These are phyloP conservation scores for Trichomycterus rosablanca DNA, from an alignment of 2,113 vertebrate species.

Conservation along the genomic window DNA sequence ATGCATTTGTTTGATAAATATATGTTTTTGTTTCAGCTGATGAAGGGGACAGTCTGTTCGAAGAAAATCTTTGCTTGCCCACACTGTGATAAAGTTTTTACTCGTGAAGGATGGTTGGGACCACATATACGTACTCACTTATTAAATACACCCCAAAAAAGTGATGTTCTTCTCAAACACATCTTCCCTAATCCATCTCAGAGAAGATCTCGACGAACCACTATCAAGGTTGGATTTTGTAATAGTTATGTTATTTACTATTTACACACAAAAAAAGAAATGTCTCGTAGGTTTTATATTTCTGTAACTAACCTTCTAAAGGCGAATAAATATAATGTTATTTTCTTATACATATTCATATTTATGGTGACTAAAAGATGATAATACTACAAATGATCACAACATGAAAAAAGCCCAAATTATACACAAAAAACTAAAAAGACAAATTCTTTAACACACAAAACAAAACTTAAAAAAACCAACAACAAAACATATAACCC, in stretches of 20 bases:
- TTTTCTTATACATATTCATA: too few species aligned
- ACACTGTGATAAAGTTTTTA: conserved; percentile 28
- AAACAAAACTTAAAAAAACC: too few species aligned
- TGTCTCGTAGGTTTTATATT: too few species aligned
- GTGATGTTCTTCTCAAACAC: background rate
- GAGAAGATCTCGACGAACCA: background rate
- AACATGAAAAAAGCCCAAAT: too few species aligned
- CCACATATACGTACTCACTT: conserved; percentile 25
- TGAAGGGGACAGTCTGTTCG: background rate
- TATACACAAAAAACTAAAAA: too few species aligned
- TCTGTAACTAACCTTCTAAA: too few species aligned
- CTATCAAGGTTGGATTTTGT: conserved; percentile 11
- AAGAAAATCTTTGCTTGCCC: conserved; percentile 34
- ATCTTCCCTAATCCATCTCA: background rate
- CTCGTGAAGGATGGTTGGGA: conserved; percentile 28
- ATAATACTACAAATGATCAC: too few species aligned
- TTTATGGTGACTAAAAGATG: too few species aligned
- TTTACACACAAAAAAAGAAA: too few species aligned
- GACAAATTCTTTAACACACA: too few species aligned
- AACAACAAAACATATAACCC: too few species aligned
- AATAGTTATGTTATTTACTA: background rate
- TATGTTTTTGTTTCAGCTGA: conserved; percentile 5
- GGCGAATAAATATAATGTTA: too few species aligned
- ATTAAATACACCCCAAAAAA: conserved; percentile 1
- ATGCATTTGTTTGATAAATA: background rate